Evolutionary conservation across 2,113 vertebrate species (phyloP).

Genomic region (Melanotaenia duboulayi): DNA sequence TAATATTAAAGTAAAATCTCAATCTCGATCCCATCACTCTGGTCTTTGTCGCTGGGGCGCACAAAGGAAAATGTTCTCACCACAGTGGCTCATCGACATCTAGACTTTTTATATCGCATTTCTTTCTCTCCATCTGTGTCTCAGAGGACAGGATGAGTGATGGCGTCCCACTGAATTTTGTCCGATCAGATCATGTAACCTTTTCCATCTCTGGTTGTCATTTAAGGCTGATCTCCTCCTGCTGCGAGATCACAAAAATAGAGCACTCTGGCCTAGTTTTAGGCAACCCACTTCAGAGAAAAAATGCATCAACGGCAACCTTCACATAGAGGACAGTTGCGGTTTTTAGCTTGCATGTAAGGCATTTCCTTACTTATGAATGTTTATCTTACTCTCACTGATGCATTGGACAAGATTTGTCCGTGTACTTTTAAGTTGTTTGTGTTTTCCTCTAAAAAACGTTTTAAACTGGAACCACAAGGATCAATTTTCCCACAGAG

Average conservation of each 20-base stretch:
- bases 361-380: neutral
- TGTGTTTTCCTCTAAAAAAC: too few species aligned
- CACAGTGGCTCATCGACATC: neutral
- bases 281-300: conserved; percentile 59
- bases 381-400: neutral
- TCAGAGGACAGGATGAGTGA: conserved; percentile 11
- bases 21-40: conserved; percentile 9
- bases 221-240: conserved; percentile 34
- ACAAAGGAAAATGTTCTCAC: neutral
- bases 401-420: neutral
- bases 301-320: conserved; percentile 51
- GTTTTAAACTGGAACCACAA: too few species aligned
- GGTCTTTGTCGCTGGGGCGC: conserved; percentile 6
- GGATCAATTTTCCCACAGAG: too few species aligned
- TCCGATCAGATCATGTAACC: conserved; percentile 33
- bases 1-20: conserved; percentile 3
- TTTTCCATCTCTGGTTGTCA: conserved; percentile 16
- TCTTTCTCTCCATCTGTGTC: neutral
- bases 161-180: conserved; percentile 16
- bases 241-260: conserved; percentile 60
- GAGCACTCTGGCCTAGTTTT: conserved; percentile 64
- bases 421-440: too few species aligned
- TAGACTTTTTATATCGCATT: conserved; percentile 11
- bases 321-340: conserved; percentile 51
- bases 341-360: conserved; percentile 1